These are phyloP conservation scores for Mixornis gularis DNA, from an alignment of 2,113 vertebrate genomes.

Conservation along the genomic window DNA sequence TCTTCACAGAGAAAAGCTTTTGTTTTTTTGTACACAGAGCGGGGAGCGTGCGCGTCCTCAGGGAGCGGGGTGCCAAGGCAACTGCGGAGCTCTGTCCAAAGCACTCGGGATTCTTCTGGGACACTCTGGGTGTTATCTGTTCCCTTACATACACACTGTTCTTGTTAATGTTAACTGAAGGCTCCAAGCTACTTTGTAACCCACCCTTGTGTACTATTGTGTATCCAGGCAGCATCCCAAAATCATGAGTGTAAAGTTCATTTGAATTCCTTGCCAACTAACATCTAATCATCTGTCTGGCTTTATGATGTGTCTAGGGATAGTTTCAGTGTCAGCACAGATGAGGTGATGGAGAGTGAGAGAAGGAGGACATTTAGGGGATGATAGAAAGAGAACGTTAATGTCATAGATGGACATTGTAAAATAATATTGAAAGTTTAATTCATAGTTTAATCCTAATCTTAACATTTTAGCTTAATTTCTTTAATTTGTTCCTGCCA, in stretches of 20 bases:
- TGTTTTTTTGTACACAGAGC: background rate
- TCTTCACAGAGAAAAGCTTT: background rate
- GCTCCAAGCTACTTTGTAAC: conserved; percentile 36
- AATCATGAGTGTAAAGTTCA: background rate
- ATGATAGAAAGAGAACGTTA: background rate
- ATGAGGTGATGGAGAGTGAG: background rate
- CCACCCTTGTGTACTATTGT: background rate
- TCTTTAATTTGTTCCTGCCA: background rate
- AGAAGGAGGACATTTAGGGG: background rate
- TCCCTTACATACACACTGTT: background rate
- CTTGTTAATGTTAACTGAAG: background rate
- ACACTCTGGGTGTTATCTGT: background rate
- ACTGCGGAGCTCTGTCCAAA: background rate
- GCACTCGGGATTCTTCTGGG: background rate
- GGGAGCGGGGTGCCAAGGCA: background rate
- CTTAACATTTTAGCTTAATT: background rate
- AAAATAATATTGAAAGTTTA: background rate
- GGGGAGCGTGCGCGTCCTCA: background rate
- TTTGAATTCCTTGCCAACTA: conserved; percentile 13
- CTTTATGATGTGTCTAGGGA: conserved; percentile 36
- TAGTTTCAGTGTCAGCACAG: conserved; percentile 8
- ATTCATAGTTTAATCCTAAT: background rate
- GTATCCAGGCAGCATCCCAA: conserved; percentile 48
- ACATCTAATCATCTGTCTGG: conserved; percentile 44
- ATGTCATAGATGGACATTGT: background rate